Conservation (phyloP, 1,140 invertebrate genomes). For the Scaptomyza montana region DNA sequence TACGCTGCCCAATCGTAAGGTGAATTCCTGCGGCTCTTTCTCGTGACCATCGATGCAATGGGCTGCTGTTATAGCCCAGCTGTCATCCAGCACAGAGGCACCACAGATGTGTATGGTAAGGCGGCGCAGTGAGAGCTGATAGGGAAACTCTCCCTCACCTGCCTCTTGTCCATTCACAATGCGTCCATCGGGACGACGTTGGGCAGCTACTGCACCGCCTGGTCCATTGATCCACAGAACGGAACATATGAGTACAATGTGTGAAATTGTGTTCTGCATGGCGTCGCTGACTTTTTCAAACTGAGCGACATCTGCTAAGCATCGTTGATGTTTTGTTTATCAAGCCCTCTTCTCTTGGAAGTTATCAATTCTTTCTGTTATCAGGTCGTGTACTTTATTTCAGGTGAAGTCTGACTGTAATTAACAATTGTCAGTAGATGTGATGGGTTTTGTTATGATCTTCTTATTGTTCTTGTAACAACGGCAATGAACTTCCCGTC, state of each 20-base stretch:
- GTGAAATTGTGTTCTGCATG: constrained; percentile 23
- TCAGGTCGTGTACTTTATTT: constrained; percentile 38
- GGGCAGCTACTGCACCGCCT: constrained; percentile 1
- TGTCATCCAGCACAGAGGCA: constrained; percentile 69
- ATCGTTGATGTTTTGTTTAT: constrained; percentile 25
- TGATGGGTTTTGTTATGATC: constrained; percentile 10
- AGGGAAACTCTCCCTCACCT: constrained; percentile 60
- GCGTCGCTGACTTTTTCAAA: constrained; percentile 24
- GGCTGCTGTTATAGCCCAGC: constrained; percentile 82
- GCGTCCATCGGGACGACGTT: constrained; percentile 61
- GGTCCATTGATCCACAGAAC: constrained; percentile 12
- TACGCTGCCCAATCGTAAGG: constrained; percentile 67
- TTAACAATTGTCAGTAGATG: constrained; percentile 38
- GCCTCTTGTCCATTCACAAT: constrained; percentile 76
- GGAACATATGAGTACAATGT: constrained; percentile 5
- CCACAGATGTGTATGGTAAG: constrained; percentile 77
- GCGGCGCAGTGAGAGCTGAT: constrained; percentile 69
- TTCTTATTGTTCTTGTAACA: constrained; percentile 7
- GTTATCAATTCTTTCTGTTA: constrained; percentile 40
- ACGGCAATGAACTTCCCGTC: constrained; percentile 40
- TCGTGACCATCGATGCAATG: constrained; percentile 77
- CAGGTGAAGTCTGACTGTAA: constrained; percentile 36
- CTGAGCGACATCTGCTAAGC: constrained; percentile 22
- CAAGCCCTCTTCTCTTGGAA: constrained; percentile 1
- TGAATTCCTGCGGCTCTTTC: constrained; percentile 57